Conservation (phyloP, 2,113 vertebrate genomes). For the Probosciger aterrimus region DNA sequence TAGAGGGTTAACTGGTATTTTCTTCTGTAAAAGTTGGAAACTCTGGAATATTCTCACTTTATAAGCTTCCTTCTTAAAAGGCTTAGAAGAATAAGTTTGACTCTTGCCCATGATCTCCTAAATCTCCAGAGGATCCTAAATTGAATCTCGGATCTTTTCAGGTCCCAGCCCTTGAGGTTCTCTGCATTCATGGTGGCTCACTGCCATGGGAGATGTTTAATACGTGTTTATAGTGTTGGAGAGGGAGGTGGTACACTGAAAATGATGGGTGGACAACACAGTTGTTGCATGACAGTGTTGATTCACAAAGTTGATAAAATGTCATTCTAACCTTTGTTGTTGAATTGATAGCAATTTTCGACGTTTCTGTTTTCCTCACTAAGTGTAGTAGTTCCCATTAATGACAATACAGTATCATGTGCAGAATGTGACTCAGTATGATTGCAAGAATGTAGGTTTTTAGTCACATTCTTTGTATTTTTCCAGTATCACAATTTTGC, state of each 20-base stretch:
- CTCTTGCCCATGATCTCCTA: neutral
- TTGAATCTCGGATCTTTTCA: neutral
- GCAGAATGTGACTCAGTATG: neutral
- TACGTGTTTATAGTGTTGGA: neutral
- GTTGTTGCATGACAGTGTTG: neutral
- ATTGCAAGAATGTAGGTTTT: neutral
- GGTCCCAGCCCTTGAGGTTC: neutral
- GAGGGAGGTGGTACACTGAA: neutral
- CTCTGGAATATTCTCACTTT: neutral
- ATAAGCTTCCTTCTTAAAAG: neutral
- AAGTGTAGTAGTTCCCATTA: neutral
- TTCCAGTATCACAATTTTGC: neutral
- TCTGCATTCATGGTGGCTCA: neutral
- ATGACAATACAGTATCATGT: neutral
- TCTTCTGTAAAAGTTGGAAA: neutral
- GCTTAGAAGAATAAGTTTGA: neutral
- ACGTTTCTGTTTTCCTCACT: neutral
- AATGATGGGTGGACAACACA: neutral
- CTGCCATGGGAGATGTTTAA: neutral
- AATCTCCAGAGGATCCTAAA: neutral
- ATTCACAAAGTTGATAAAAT: neutral
- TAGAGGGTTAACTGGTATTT: neutral
- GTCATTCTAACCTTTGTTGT: neutral
- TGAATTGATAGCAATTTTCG: neutral
- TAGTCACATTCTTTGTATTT: neutral